phyloP scores from a whole-genome alignment of 2,113 vertebrate species.

The Guaruba guarouba region DNA sequence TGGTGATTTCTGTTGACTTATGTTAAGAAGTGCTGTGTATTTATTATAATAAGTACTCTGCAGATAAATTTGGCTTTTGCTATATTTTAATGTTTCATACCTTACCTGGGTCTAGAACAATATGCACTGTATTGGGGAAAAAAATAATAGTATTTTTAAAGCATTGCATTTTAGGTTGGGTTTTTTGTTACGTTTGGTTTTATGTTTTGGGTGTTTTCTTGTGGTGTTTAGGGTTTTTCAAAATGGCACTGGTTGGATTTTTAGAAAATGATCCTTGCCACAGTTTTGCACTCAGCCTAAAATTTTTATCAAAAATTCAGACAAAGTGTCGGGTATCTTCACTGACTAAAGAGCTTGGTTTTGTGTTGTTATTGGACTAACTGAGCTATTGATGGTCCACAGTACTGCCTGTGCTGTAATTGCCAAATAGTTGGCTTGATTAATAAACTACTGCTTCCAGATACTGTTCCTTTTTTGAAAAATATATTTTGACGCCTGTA shows the following conservation, averaged over 20 bases:
- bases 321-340: background rate
- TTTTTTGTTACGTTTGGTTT: background rate
- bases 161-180: background rate
- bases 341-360: background rate
- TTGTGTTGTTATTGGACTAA: background rate
- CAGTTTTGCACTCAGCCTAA: background rate
- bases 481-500: background rate
- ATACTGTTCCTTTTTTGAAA: background rate
- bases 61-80: background rate
- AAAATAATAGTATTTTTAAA: background rate
- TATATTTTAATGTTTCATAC: background rate
- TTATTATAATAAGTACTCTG: background rate
- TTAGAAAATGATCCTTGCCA: background rate
- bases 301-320: background rate
- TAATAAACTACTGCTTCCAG: background rate
- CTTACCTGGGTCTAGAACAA: background rate
- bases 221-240: background rate
- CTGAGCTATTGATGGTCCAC: background rate
- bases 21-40: rapidly evolving
- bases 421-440: background rate
- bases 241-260: background rate
- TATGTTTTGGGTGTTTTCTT: background rate
- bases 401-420: background rate
- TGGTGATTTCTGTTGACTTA: background rate
- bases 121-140: background rate